These are phyloP conservation scores for Parnassius orleans DNA, from an alignment of 2,888 invertebrate species.

Conservation along the genomic window DNA sequence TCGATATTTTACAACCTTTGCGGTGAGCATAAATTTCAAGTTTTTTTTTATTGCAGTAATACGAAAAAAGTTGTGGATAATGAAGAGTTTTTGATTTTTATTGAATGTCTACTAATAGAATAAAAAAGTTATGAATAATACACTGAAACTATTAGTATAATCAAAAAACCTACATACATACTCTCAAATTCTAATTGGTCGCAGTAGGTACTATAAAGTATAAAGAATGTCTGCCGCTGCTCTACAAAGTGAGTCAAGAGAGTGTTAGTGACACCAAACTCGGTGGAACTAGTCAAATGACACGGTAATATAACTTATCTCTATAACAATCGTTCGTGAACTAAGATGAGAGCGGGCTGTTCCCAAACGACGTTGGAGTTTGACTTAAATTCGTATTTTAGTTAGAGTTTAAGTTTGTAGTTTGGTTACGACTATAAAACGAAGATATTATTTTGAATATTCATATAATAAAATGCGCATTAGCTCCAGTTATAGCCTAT, in stretches of 20 bases:
- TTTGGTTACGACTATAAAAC: not conserved
- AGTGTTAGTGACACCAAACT: slow-evolving; percentile 25
- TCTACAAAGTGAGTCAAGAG: slow-evolving; percentile 6
- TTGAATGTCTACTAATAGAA: too few relatives aligned
- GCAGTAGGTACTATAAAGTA: not conserved
- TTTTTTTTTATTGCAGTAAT: not conserved
- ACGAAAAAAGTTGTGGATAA: not conserved
- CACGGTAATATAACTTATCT: slow-evolving; percentile 30
- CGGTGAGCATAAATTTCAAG: not conserved
- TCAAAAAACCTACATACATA: too few relatives aligned
- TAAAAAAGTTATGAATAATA: too few relatives aligned
- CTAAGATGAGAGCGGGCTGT: slow-evolving; percentile 31
- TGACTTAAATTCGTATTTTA: slow-evolving; percentile 18
- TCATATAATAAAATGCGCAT: too few relatives aligned
- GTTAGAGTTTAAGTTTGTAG: slow-evolving; percentile 16
- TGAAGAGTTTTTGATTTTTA: too few relatives aligned
- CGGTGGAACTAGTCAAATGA: slow-evolving; percentile 26
- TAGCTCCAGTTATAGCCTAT: too few relatives aligned
- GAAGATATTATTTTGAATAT: not conserved
- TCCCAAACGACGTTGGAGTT: slow-evolving; percentile 16
- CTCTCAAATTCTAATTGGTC: not conserved
- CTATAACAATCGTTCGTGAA: slow-evolving; percentile 32
- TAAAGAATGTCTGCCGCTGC: not conserved
- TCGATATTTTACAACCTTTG: slow-evolving; percentile 39
- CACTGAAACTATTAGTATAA: too few relatives aligned